phyloP scores from a whole-genome alignment of 1,140 invertebrate species.

The Drosophila eugracilis region DNA sequence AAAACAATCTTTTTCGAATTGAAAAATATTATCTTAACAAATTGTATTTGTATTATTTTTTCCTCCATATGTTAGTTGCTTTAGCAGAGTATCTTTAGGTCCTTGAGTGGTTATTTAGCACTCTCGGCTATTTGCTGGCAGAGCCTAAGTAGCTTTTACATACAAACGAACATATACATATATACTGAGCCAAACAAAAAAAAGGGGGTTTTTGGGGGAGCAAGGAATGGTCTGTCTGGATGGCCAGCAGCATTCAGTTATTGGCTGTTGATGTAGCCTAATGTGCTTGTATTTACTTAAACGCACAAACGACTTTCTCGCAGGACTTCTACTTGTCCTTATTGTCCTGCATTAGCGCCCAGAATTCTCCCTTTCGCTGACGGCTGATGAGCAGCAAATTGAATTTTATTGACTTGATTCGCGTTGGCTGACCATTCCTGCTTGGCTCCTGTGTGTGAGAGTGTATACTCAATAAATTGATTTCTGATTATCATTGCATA shows the following conservation, averaged over 20 bases:
- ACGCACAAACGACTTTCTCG: slow-evolving; percentile 50
- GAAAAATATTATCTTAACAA: background rate
- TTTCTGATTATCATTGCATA: slow-evolving; percentile 81
- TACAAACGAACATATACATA: background rate
- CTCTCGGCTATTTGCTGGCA: slow-evolving; percentile 13
- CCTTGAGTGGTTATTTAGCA: background rate
- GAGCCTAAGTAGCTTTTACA: slow-evolving; percentile 40
- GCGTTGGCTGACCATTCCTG: slow-evolving; percentile 58
- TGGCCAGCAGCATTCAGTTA: background rate
- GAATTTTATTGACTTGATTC: slow-evolving; percentile 78
- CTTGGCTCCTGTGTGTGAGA: background rate
- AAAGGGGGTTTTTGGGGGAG: background rate
- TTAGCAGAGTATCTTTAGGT: background rate
- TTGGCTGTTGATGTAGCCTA: slow-evolving; percentile 39
- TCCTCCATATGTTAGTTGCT: background rate
- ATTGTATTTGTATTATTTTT: background rate
- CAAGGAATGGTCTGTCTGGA: background rate
- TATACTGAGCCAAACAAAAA: slow-evolving; percentile 2
- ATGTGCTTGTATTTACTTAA: slow-evolving; percentile 63
- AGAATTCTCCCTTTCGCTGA: slow-evolving; percentile 23
- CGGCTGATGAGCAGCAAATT: slow-evolving; percentile 76
- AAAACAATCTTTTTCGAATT: background rate
- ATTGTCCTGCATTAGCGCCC: slow-evolving; percentile 40
- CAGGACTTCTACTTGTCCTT: background rate
- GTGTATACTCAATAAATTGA: slow-evolving; percentile 73